Conservation (phyloP, 2,113 vertebrate species). For the Sprattus sprattus region DNA sequence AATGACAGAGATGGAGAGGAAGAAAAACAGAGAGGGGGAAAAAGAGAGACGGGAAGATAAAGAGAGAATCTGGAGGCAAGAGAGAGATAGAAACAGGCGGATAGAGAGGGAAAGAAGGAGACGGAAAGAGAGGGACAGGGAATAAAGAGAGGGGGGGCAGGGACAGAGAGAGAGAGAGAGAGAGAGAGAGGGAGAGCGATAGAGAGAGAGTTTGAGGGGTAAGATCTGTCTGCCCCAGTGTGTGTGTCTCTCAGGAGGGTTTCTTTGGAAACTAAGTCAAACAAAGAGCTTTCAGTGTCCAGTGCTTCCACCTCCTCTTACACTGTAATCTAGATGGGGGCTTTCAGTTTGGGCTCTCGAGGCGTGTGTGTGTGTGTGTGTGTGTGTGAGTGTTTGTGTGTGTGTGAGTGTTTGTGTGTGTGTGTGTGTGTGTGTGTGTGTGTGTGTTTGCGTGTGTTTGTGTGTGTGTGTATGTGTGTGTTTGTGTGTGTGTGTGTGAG, state of each 20-base stretch:
- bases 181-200: slow-evolving; percentile 23
- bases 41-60: too few relatives aligned
- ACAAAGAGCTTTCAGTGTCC: slow-evolving; percentile 73
- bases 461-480: slow-evolving; percentile 35
- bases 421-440: too few relatives aligned
- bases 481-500: slow-evolving; percentile 33
- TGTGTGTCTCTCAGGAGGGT: slow-evolving; percentile 54
- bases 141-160: not conserved
- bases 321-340: slow-evolving; percentile 67
- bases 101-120: slow-evolving; percentile 12
- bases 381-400: too few relatives aligned
- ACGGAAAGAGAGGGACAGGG: not conserved
- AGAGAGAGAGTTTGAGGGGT: slow-evolving; percentile 32
- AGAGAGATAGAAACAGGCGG: too few relatives aligned
- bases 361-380: slow-evolving; percentile 3
- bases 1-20: too few relatives aligned
- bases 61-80: too few relatives aligned
- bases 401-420: too few relatives aligned
- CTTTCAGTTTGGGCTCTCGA: slow-evolving; percentile 64
- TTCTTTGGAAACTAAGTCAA: slow-evolving; percentile 71
- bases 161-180: not conserved
- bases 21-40: too few relatives aligned
- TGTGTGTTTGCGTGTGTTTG: too few relatives aligned
- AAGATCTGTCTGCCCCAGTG: slow-evolving; percentile 19
- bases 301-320: slow-evolving; percentile 45